Evolutionary conservation across 2,888 invertebrate species (phyloP), one percentile per base, ranked within the genome.

Genomic region (Sesia apiformis): DNA sequence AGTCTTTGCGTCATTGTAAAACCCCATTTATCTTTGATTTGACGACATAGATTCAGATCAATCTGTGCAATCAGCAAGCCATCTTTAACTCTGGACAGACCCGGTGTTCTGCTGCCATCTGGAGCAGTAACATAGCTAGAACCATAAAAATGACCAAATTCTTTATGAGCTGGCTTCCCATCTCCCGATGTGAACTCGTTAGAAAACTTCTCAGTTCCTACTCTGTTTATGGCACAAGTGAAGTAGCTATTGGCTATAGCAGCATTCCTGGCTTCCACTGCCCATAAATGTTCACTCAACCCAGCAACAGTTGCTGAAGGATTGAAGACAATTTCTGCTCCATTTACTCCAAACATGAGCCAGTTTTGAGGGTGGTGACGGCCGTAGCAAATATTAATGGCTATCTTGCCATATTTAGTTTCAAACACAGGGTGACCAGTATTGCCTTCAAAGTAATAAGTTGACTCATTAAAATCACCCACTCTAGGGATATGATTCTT

Each of bases 401-500:
- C 99, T 65, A 99, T 94, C 72, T 92, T 95, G 1, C 97, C 97
- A 85, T 92, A 97, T 62, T 92, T 92, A 0, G 97, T 97, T 74
- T 94, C 81, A 78, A 97, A 97, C 3, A 99, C 98, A 4, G 96
- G 97, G 87, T 99, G 99, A 0, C 99, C 99, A 7, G 98, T 95
- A 67, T 96, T 94, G 4, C 99, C 97, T 84, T 99, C 98, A 91
- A 95, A 93, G 78, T 99, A 99, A 78, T 99, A 99, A 38, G 97
- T 98, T 1, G 98, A 98, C 87, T 99, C 99, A 83, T 99, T 99
- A 77, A 99, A 99, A 83, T 99, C 99, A 1, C 98, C 98, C 8
- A 98, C 96, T 58, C 99, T 90, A 0, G 99, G 99, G 66, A 99
- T 99, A 73, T 99, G 99, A 81, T 99, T 99, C 80, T 99, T 99